A percentile compares a stretch with the other conserved stretches of the same genome.
These are phyloP conservation scores for Rafetus swinhoei DNA, from an alignment of 2,113 vertebrate genomes.

Conservation along the genomic window DNA sequence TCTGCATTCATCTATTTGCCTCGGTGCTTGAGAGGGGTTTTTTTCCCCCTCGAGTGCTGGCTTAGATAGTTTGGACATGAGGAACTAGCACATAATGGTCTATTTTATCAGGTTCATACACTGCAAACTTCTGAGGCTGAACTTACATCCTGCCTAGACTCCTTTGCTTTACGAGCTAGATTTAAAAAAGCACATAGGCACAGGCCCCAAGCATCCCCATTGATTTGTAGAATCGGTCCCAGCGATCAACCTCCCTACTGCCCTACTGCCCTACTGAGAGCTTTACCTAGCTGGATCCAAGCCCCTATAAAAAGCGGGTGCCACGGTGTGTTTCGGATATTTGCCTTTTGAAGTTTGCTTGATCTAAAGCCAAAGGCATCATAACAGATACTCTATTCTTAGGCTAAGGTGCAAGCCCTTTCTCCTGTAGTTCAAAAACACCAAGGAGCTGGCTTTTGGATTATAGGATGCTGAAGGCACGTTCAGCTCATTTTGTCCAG, in stretches of 20 bases:
- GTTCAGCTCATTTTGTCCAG: background rate
- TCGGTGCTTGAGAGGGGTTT: background rate
- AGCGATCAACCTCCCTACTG: conserved; percentile 19
- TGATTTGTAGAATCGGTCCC: conserved; percentile 35
- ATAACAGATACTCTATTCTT: conserved; percentile 21
- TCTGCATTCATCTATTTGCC: background rate
- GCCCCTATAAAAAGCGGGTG: conserved; percentile 9
- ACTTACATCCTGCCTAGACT: background rate
- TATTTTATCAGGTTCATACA: background rate
- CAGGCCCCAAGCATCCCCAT: background rate
- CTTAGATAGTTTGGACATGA: background rate
- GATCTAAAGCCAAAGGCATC: conserved; percentile 30
- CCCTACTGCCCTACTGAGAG: rapidly evolving
- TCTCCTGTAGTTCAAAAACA: background rate
- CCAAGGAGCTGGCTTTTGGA: background rate
- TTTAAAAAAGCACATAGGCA: background rate
- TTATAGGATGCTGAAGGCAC: conserved; percentile 5
- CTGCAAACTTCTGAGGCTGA: background rate
- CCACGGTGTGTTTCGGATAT: background rate
- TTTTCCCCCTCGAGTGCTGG: background rate
- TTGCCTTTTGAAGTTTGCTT: conserved; percentile 23
- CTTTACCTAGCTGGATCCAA: background rate
- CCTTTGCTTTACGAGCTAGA: background rate
- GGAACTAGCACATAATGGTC: background rate
- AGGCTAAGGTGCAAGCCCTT: background rate